Base-by-base conservation (phyloP, 2,113 vertebrate genomes). In the Pseudorasbora parva region DNA sequence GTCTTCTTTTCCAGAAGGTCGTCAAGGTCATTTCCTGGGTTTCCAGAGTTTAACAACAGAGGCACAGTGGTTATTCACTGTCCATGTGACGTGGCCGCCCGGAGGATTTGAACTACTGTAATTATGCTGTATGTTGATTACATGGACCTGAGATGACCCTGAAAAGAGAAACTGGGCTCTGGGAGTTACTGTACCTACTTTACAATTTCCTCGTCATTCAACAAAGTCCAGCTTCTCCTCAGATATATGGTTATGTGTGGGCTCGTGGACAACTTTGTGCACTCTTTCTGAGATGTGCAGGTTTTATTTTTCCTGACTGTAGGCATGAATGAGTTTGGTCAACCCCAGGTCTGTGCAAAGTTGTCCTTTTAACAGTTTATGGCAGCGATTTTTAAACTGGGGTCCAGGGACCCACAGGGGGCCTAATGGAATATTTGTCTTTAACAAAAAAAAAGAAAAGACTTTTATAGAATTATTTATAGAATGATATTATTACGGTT, bases 71-170 rank as follows among this genome's bases (percentile, higher is more conserved):
- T 66, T 33, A 33, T 56, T 85, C 76, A 83, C 9, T 25, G 27
- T 85, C 59, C 54, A 37, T 33, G 83, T 41, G 33, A n/a, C 57
- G 71, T 59, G 71, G 79, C 78, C 12, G 8, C 64, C 54, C 15
- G 8, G 47, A 74, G 64, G 30, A 59, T 64, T 66, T 80, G 15
- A 49, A 33, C 57, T 82, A 85, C 84, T 83, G 73, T 88, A 88
- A 88, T 88, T 88, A 85, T 81, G 83, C 72, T 51, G 47, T 62
- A 76, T 43, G 27, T 62, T 72, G 79, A 86, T 71, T 25, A 77
- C 73, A 80, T 66, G 47, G 68, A 78, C 71, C 81, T 81, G 71
- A 85, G 62, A 68, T 87, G 81, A 85, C 86, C 83, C 43, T 82
- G 47, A 79, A 78, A 56, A 37, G 45, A 49, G 5, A 10, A 79